phyloP scores from a whole-genome alignment of 2,797 vertebrate species.

The Coregonus suidteri region DNA sequence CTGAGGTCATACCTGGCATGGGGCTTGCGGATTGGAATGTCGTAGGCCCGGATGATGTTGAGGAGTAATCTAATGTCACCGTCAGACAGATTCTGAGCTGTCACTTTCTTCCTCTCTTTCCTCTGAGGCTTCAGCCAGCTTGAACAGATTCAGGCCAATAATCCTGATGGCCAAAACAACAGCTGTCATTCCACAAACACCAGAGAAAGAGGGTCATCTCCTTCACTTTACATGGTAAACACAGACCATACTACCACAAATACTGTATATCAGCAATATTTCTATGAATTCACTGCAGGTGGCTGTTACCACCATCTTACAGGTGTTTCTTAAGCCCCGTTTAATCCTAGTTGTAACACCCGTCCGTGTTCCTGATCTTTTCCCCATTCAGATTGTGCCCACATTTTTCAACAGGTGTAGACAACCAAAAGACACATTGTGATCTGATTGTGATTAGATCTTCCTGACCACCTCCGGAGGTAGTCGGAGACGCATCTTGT shows the following conservation, averaged over 20 bases:
- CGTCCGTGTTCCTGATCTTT: too few species aligned
- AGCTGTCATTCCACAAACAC: conserved; percentile 1
- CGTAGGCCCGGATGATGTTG: conserved; percentile 89
- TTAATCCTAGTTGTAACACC: too few species aligned
- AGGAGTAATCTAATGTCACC: conserved; percentile 91
- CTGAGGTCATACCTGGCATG: conserved; percentile 65
- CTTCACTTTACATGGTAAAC: background rate
- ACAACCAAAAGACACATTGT: too few species aligned
- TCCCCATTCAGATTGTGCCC: too few species aligned
- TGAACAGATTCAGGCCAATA: conserved; percentile 90
- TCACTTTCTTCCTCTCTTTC: conserved; percentile 95
- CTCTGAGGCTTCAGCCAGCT: conserved; percentile 90
- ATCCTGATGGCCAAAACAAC: conserved; percentile 73
- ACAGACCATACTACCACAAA: conserved; percentile 4
- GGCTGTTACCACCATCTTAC: too few species aligned
- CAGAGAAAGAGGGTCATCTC: background rate
- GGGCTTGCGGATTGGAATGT: conserved; percentile 86
- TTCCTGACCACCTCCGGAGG: too few species aligned
- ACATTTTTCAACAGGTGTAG: too few species aligned
- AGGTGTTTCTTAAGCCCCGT: too few species aligned
- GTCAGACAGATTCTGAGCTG: conserved; percentile 91
- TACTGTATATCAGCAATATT: background rate
- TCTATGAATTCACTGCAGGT: too few species aligned
- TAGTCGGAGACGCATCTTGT: too few species aligned
- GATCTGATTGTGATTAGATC: too few species aligned